Percentiles rank a stretch among this genome's conserved stretches.
phyloP scores from a whole-genome alignment of 92 coral and sea anemone species.

The Pocillopora meandrina region DNA sequence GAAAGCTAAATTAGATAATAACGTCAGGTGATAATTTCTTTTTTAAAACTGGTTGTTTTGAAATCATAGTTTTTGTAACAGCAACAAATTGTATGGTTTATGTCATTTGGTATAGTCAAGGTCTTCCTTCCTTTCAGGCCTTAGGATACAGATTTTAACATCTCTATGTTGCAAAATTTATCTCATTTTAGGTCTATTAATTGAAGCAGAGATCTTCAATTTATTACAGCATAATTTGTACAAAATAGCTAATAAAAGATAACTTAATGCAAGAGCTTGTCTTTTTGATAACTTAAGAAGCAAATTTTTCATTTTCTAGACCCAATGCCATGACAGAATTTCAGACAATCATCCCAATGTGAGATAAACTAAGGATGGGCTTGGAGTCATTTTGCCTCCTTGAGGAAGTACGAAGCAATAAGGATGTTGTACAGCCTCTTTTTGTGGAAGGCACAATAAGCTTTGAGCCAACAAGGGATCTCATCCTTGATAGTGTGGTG shows the following conservation, averaged over 20 bases:
- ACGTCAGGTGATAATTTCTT: background rate
- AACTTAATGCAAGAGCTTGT: conserved; percentile 3
- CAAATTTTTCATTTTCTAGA: conserved; percentile 29
- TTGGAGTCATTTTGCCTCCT: conserved; percentile 35
- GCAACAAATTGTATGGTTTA: conserved; percentile 14
- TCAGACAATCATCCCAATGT: conserved; percentile 55
- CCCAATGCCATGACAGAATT: conserved; percentile 69
- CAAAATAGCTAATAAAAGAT: conserved; percentile 14
- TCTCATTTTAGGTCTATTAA: conserved; percentile 2
- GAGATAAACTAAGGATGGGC: conserved; percentile 47
- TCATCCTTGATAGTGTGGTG: conserved; percentile 56
- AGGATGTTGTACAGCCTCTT: conserved; percentile 51
- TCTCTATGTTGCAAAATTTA: conserved; percentile 16
- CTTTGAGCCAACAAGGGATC: conserved; percentile 65
- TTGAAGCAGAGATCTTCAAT: conserved; percentile 3
- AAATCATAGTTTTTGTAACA: background rate
- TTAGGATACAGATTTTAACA: background rate
- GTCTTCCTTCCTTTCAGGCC: conserved; percentile 14
- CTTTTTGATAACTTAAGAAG: background rate
- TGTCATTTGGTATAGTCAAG: conserved; percentile 4
- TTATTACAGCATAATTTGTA: background rate
- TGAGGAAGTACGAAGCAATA: conserved; percentile 41
- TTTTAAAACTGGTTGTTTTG: conserved; percentile 18
- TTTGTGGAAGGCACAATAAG: conserved; percentile 51
- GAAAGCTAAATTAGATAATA: conserved; percentile 13